A percentile compares a stretch with the other conserved stretches of the same genome.
Evolutionary conservation across 2,888 invertebrate species (phyloP).

Genomic region (Cerastis leucographa): DNA sequence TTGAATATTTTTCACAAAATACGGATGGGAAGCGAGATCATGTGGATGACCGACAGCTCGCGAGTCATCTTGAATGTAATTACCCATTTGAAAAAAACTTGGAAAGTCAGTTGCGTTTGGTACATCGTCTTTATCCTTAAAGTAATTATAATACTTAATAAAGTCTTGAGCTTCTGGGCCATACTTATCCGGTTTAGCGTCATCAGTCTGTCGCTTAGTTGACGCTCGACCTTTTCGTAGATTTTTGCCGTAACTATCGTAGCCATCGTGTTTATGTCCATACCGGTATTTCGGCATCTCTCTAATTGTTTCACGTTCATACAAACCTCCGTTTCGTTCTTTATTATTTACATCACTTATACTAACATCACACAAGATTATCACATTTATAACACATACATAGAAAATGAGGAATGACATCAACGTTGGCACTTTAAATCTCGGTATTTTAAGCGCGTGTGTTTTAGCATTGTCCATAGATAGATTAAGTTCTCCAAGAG

Average conservation of each 20-base stretch:
- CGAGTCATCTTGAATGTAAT: constrained; percentile 75
- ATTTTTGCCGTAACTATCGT: constrained; percentile 71
- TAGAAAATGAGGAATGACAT: constrained; percentile 83
- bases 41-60: constrained; percentile 84
- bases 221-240: constrained; percentile 74
- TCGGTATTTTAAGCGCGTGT: constrained; percentile 81
- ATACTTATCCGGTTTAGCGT: constrained; percentile 77
- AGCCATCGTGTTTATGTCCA: constrained; percentile 72
- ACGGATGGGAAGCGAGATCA: constrained; percentile 81
- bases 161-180: constrained; percentile 76
- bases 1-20: constrained; percentile 84
- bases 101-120: constrained; percentile 76
- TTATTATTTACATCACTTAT: constrained; percentile 82
- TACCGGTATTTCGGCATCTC: constrained; percentile 74
- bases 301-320: constrained; percentile 69
- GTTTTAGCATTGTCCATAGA: constrained; percentile 87
- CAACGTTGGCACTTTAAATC: constrained; percentile 72
- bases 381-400: constrained; percentile 87
- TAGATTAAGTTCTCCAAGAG: constrained; percentile 69
- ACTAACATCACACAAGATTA: constrained; percentile 88
- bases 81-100: constrained; percentile 66
- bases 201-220: constrained; percentile 76
- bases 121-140: constrained; percentile 77
- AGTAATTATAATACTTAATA: constrained; percentile 79
- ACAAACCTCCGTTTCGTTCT: constrained; percentile 69